These are phyloP conservation scores for Euura saliciscinereae DNA, from an alignment of 1,140 invertebrate genomes.

Conservation along the genomic window DNA sequence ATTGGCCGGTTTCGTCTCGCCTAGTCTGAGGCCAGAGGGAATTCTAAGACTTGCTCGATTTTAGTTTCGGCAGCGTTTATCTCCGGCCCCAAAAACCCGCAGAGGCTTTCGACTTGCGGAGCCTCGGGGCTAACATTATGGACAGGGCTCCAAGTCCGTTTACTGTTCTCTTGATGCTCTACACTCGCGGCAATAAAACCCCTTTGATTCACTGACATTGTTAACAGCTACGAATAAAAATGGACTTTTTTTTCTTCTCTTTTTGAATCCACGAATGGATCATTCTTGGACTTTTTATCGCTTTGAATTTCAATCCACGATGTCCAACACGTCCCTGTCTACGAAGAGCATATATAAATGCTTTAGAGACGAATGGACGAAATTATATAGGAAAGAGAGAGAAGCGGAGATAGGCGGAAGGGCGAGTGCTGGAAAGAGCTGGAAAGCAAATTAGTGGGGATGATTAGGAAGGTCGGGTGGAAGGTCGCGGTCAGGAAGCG, in stretches of 20 bases:
- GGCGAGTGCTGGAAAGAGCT: slow-evolving; percentile 24
- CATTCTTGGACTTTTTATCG: too few relatives aligned
- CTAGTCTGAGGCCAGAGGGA: slow-evolving; percentile 6
- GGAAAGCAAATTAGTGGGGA: slow-evolving; percentile 37
- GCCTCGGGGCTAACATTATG: slow-evolving; percentile 6
- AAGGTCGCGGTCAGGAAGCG: slow-evolving; percentile 52
- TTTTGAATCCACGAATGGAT: too few relatives aligned
- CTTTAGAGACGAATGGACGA: neutral
- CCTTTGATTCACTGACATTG: slow-evolving; percentile 1
- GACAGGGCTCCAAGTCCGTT: neutral
- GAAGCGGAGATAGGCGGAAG: slow-evolving; percentile 14
- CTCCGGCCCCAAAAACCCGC: slow-evolving; percentile 5
- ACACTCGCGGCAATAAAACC: neutral
- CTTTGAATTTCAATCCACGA: too few relatives aligned
- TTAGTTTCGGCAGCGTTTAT: slow-evolving; percentile 7
- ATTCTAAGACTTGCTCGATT: slow-evolving; percentile 2
- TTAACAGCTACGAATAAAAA: too few relatives aligned
- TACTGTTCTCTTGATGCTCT: neutral
- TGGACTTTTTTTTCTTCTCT: too few relatives aligned
- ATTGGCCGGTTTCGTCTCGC: slow-evolving; percentile 2
- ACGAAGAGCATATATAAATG: neutral
- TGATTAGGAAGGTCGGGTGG: slow-evolving; percentile 44
- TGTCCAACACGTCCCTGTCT: neutral
- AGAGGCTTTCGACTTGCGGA: neutral
- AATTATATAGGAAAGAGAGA: neutral